A percentile compares a stretch with the other conserved stretches of the same genome.
These are phyloP conservation scores for Conops quadrifasciatus DNA, from an alignment of 2,888 invertebrate genomes.

Conservation along the genomic window DNA sequence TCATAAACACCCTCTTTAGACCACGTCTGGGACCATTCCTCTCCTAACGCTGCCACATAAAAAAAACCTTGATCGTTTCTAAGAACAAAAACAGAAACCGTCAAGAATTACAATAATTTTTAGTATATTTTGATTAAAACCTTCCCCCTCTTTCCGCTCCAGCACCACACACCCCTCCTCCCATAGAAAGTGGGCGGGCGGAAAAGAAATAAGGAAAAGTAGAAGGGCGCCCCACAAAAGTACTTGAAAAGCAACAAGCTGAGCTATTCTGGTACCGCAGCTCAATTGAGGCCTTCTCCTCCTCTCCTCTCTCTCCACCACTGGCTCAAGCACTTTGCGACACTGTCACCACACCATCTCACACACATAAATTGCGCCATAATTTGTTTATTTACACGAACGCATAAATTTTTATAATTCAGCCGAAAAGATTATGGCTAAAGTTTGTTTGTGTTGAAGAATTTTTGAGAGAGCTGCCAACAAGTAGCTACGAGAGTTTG, in stretches of 20 bases:
- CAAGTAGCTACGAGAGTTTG: background rate
- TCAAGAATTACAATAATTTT: slow-evolving; percentile 28
- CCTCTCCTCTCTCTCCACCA: slow-evolving; percentile 3
- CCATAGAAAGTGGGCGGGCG: background rate
- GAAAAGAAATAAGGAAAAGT: too few relatives aligned
- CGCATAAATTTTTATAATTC: slow-evolving; percentile 37
- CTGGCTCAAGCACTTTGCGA: background rate
- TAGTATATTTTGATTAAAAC: slow-evolving; percentile 33
- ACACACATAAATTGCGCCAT: slow-evolving; percentile 29
- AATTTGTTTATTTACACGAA: slow-evolving; percentile 38
- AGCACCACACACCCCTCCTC: background rate
- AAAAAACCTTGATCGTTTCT: background rate
- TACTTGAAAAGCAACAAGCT: slow-evolving; percentile 31
- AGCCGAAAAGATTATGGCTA: slow-evolving; percentile 31
- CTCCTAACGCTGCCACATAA: background rate
- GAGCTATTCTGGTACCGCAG: background rate
- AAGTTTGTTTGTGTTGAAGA: slow-evolving; percentile 17
- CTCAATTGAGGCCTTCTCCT: slow-evolving; percentile 1
- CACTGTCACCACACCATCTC: background rate
- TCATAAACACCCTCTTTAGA: too few relatives aligned
- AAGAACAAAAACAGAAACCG: background rate
- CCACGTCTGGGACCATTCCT: background rate
- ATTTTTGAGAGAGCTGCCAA: too few relatives aligned
- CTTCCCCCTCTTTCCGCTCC: slow-evolving; percentile 1
- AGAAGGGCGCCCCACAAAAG: background rate